phyloP scores from a whole-genome alignment of 2,113 vertebrate species.

The Ailurus styani region DNA sequence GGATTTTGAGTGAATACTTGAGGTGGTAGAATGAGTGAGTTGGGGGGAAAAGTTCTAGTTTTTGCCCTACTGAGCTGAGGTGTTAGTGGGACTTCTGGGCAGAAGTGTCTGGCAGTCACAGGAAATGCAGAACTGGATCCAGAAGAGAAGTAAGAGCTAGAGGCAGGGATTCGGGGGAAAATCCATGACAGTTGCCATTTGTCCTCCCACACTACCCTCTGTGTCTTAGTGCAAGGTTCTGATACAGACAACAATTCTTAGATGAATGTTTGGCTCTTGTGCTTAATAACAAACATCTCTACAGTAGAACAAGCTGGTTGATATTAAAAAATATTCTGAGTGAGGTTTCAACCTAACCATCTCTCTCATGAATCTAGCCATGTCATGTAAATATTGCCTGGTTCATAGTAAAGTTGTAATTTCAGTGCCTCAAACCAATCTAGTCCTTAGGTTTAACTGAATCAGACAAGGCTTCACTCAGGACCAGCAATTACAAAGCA shows the following conservation, averaged over 20 bases:
- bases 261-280: not conserved
- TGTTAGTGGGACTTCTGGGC: not conserved
- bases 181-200: not conserved
- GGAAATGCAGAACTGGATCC: not conserved
- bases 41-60: not conserved
- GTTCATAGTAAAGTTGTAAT: not conserved
- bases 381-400: not conserved
- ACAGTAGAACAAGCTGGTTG: not conserved
- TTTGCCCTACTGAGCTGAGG: not conserved
- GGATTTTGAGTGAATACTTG: not conserved
- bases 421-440: not conserved
- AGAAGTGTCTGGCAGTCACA: not conserved
- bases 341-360: not conserved
- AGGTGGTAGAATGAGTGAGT: not conserved
- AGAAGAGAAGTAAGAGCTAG: not conserved
- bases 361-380: not conserved
- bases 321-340: not conserved
- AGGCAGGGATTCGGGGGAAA: not conserved
- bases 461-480: not conserved
- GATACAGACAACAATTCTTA: not conserved
- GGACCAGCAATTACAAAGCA: not conserved
- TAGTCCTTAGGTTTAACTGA: not conserved
- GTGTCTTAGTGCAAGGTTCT: not conserved
- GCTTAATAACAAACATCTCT: not conserved
- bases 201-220: not conserved